Percentiles rank a stretch among this genome's conserved stretches.
Conservation (phyloP, 2,113 vertebrate species). For the Elephas maximus region DNA sequence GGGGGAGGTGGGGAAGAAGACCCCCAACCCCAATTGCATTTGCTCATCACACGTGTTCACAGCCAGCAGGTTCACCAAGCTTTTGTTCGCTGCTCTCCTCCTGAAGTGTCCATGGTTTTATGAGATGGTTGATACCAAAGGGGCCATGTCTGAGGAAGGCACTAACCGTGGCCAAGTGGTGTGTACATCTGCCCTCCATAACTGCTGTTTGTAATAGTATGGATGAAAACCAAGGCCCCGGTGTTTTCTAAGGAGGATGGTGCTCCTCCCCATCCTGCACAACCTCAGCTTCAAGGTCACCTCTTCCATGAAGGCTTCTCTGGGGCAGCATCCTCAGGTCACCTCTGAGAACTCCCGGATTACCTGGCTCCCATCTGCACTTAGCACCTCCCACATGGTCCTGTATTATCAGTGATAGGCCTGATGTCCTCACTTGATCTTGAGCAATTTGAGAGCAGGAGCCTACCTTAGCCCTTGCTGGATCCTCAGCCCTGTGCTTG, state of each 20-base stretch:
- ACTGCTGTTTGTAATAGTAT: background rate
- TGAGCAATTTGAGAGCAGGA: background rate
- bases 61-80: background rate
- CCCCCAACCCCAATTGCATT: background rate
- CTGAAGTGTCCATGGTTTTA: background rate
- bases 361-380: too few species aligned
- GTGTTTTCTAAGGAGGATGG: background rate
- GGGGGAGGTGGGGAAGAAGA: background rate
- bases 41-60: background rate
- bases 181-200: rapidly evolving
- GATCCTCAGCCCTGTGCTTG: background rate
- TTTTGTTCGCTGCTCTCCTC: background rate
- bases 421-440: background rate
- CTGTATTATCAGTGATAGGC: rapidly evolving
- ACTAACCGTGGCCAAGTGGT: rapidly evolving
- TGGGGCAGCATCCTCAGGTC: background rate
- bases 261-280: background rate
- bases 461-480: background rate
- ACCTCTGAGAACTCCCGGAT: background rate
- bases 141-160: background rate
- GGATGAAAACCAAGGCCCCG: background rate
- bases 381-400: background rate
- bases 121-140: background rate
- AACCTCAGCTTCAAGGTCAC: background rate
- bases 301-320: background rate